Evolutionary conservation across 2,888 invertebrate species (phyloP).

Genomic region (Amblyjoppa proteus): DNA sequence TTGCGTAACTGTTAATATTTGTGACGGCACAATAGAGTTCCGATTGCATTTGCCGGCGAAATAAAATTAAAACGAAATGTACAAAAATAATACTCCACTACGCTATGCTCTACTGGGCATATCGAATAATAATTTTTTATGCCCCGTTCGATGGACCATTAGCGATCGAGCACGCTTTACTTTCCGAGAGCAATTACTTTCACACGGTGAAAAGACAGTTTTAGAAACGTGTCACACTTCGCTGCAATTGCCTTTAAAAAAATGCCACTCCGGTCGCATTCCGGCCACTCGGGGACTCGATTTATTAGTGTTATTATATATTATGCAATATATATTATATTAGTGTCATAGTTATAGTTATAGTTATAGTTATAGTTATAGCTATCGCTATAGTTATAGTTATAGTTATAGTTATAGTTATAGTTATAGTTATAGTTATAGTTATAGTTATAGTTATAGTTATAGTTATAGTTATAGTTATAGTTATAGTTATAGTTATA

Average conservation of each 20-base stretch:
- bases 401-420: no score
- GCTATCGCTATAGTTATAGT: no score
- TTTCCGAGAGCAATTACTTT: constrained; percentile 7
- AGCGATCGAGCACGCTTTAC: neutral
- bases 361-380: no score
- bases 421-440: no score
- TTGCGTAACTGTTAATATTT: neutral
- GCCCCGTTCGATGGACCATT: no score
- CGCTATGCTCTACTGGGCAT: neutral
- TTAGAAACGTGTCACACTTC: neutral
- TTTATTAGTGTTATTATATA: neutral
- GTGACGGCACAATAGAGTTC: neutral
- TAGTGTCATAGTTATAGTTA: no score
- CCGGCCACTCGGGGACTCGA: neutral
- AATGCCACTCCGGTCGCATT: neutral
- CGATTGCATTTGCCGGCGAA: neutral
- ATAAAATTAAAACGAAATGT: neutral
- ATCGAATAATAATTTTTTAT: no score
- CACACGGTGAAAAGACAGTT: neutral
- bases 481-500: no score
- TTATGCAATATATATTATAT: no score
- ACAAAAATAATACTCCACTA: neutral
- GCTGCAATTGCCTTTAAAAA: neutral
- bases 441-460: no score
- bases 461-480: no score